Evolutionary conservation across 2,888 invertebrate species (phyloP).

Genomic region (Agrochola circellaris): DNA sequence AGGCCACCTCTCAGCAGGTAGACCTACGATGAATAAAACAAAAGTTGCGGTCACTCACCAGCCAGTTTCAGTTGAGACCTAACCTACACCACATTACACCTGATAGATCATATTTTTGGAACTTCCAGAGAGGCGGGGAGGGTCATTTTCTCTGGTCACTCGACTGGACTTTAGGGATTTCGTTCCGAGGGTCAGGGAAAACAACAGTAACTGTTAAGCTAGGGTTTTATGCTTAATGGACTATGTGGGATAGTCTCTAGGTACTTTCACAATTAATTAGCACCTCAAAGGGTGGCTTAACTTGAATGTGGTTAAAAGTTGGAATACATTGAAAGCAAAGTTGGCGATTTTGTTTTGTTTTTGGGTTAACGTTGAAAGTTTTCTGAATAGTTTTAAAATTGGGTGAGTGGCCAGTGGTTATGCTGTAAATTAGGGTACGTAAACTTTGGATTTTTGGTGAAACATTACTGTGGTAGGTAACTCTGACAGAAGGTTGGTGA

Average conservation of each 20-base stretch:
- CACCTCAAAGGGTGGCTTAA: slow-evolving; percentile 76
- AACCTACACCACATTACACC: slow-evolving; percentile 51
- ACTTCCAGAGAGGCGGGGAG: slow-evolving; percentile 41
- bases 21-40: slow-evolving; percentile 86
- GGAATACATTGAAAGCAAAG: slow-evolving; percentile 70
- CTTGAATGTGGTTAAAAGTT: slow-evolving; percentile 73
- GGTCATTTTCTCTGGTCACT: slow-evolving; percentile 71
- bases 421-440: slow-evolving; percentile 21
- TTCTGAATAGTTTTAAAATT: slow-evolving; percentile 49
- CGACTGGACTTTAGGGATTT: slow-evolving; percentile 85
- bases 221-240: slow-evolving; percentile 87
- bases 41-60: slow-evolving; percentile 75
- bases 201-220: slow-evolving; percentile 82
- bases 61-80: slow-evolving; percentile 72
- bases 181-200: slow-evolving; percentile 81
- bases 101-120: slow-evolving; percentile 52
- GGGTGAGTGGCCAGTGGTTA: slow-evolving; percentile 35
- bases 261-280: slow-evolving; percentile 87
- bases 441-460: slow-evolving; percentile 20
- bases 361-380: slow-evolving; percentile 57
- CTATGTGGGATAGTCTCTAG: slow-evolving; percentile 79
- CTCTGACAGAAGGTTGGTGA: background rate
- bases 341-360: slow-evolving; percentile 56
- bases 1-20: slow-evolving; percentile 83
- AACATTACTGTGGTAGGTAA: background rate